Base-by-base conservation (phyloP, 2,113 vertebrate species). In the Pseudopodoces humilis region DNA sequence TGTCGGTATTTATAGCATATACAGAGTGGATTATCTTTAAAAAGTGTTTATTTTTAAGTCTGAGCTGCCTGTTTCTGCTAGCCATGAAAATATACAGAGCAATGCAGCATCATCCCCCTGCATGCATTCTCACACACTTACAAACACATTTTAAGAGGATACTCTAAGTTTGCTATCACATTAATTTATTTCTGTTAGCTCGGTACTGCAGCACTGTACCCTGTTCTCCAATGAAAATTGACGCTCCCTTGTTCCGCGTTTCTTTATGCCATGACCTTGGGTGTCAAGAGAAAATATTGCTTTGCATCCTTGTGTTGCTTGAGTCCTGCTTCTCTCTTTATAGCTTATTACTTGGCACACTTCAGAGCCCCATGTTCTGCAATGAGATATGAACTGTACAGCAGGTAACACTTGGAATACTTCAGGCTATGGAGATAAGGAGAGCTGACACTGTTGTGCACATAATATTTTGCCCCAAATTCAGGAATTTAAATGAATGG, bases 221-320 rank as follows among this genome's bases (percentile, higher is more conserved):
- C 94, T 85, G 69, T 55, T 95, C 94, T 77, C 56, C 97, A 94
- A 95, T 79, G 97, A 97, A 97, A 97, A 97, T 87, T 96, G 97
- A 96, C 91, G 65, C 65, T 96, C 69, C 41, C 87, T 95, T 88
- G 64, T 97, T 79, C 94, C 71, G 58, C 6, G 14, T 85, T 96
- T 96, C 96, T 96, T 92, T 90, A 78, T 76, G 79, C 94, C 53
- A 25, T 82, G 95, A 97, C 97, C 98, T 98, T 98, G 97, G 41
- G 72, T 97, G 97, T 97, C 97, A 98, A 95, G 83, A 96, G 96
- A 93, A 98, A 98, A 98, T 97, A 98, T 97, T 92, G 96, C 96
- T 96, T 95, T 92, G 94, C 79, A 90, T 97, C 95, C 77, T 92
- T 79, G 47, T 87, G 94, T 91, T 96, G 70, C 76, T 97, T 97